These are phyloP conservation scores for Augochlorella aurata DNA, from an alignment of 2,888 invertebrate species.

Conservation along the genomic window DNA sequence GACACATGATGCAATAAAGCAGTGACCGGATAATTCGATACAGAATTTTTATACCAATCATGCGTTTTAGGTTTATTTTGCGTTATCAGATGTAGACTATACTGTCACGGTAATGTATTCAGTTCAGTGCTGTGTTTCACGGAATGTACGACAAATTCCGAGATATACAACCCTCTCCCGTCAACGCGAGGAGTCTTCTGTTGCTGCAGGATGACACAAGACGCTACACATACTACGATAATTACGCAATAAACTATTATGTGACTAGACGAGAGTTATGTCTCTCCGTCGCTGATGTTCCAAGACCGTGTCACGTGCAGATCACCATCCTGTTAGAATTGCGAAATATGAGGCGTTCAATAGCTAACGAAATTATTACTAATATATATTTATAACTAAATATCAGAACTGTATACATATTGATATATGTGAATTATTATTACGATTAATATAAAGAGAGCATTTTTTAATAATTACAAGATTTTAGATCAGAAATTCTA, in stretches of 20 bases:
- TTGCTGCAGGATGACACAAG: constrained; percentile 1
- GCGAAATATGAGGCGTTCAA: too few relatives aligned
- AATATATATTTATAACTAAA: too few relatives aligned
- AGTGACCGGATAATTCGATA: too few relatives aligned
- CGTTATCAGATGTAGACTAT: not conserved
- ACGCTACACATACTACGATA: not conserved
- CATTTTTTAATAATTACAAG: too few relatives aligned
- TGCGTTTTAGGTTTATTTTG: not conserved
- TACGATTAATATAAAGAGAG: too few relatives aligned
- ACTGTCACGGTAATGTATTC: not conserved
- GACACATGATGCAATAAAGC: too few relatives aligned
- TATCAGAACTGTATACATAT: too few relatives aligned
- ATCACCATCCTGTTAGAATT: not conserved
- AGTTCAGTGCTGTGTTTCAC: not conserved
- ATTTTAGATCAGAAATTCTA: too few relatives aligned
- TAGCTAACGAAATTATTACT: too few relatives aligned
- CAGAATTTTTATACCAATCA: too few relatives aligned
- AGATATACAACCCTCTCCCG: not conserved
- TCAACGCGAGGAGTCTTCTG: constrained; percentile 6
- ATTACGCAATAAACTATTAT: constrained; percentile 2
- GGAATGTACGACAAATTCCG: not conserved
- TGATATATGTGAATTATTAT: too few relatives aligned
- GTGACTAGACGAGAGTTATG: not conserved
- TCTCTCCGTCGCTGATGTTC: not conserved
- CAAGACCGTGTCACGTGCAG: not conserved